Conservation (phyloP, 2,888 invertebrate genomes). For the Andrena chrysosceles region DNA sequence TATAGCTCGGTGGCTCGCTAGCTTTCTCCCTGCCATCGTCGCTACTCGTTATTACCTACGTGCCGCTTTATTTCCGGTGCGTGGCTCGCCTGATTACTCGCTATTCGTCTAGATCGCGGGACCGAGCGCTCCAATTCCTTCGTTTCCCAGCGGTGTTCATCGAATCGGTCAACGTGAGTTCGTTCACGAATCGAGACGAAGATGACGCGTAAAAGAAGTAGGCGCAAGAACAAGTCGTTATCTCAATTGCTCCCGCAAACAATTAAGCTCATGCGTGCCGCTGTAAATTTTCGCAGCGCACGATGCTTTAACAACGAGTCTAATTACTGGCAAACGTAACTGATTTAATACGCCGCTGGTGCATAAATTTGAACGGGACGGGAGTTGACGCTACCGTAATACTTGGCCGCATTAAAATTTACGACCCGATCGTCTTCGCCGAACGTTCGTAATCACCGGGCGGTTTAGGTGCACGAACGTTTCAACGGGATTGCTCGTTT, state of each 20-base stretch:
- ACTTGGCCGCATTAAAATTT: constrained; percentile 55
- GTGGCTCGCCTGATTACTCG: constrained; percentile 48
- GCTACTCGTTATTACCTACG: constrained; percentile 67
- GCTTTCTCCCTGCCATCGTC: constrained; percentile 16
- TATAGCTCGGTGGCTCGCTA: background rate
- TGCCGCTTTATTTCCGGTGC: constrained; percentile 69
- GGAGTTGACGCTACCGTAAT: constrained; percentile 46
- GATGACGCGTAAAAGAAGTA: constrained; percentile 15
- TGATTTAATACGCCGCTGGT: constrained; percentile 57
- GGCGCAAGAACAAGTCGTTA: constrained; percentile 51
- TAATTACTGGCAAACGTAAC: constrained; percentile 66
- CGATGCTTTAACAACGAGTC: constrained; percentile 48
- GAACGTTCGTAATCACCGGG: background rate
- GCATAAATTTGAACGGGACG: constrained; percentile 59
- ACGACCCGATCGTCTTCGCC: constrained; percentile 39
- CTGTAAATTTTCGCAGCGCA: constrained; percentile 55
- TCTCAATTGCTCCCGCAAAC: constrained; percentile 59
- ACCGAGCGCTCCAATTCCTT: background rate
- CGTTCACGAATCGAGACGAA: background rate
- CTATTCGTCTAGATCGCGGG: constrained; percentile 26
- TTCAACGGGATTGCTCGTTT: background rate
- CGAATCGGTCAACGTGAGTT: constrained; percentile 5
- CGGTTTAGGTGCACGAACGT: background rate
- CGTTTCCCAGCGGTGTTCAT: background rate
- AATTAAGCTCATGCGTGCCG: constrained; percentile 44